These are phyloP conservation scores for Bellardia pandia DNA, from an alignment of 2,888 invertebrate species.

Conservation along the genomic window DNA sequence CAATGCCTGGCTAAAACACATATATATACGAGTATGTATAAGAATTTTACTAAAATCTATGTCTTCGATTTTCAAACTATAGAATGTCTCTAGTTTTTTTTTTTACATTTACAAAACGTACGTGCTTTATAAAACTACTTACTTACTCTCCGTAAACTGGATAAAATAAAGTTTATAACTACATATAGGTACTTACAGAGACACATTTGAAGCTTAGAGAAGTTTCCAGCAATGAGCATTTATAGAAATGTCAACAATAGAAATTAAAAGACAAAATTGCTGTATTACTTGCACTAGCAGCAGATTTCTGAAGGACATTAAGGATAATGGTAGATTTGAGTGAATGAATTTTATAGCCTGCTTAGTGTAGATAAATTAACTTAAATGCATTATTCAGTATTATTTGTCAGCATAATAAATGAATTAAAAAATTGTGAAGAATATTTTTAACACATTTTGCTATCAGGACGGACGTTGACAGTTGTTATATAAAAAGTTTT, in stretches of 20 bases:
- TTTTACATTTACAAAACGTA: neutral
- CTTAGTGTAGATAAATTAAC: constrained; percentile 14
- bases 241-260: constrained; percentile 14
- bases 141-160: neutral
- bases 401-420: constrained; percentile 20
- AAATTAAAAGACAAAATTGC: constrained; percentile 19
- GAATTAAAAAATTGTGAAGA: constrained; percentile 10
- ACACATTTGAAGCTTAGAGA: constrained; percentile 15
- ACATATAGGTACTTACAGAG: neutral
- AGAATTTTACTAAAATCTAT: neutral
- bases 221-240: neutral
- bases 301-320: neutral
- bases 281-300: neutral
- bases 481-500: neutral
- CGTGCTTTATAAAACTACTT: constrained; percentile 4
- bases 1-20: neutral
- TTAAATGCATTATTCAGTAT: neutral
- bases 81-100: neutral
- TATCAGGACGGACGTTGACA: neutral
- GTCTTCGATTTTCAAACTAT: neutral
- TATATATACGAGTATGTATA: no score
- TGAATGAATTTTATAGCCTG: constrained; percentile 13
- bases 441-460: neutral
- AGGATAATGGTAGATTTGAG: neutral
- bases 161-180: neutral